Evolutionary conservation across 1,140 invertebrate genomes (phyloP).

Genomic region (Vanessa tameamea): DNA sequence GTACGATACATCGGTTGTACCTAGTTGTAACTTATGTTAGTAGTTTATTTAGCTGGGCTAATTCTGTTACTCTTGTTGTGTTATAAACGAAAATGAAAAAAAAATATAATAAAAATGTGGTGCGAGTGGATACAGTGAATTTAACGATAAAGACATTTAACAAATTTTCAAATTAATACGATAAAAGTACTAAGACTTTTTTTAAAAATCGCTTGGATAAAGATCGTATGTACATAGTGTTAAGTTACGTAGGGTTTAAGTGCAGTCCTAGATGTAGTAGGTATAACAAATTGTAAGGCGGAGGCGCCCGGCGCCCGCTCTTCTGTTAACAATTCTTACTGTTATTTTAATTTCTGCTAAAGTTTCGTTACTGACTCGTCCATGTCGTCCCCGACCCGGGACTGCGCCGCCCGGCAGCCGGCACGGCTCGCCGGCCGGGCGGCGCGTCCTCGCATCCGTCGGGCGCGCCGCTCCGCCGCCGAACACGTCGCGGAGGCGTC

Average conservation of each 20-base stretch:
- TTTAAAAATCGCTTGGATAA: constrained; percentile 76
- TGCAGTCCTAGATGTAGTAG: constrained; percentile 78
- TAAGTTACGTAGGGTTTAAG: constrained; percentile 72
- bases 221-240: constrained; percentile 78
- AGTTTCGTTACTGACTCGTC: constrained; percentile 52
- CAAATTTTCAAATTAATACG: constrained; percentile 80
- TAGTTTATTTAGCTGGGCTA: constrained; percentile 73
- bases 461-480: background rate
- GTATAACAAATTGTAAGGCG: constrained; percentile 78
- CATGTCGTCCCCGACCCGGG: constrained; percentile 34
- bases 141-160: constrained; percentile 79
- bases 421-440: background rate
- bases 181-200: constrained; percentile 78
- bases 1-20: constrained; percentile 63
- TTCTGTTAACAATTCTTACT: constrained; percentile 56
- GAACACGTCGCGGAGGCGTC: background rate
- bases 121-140: constrained; percentile 77
- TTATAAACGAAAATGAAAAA: constrained; percentile 64
- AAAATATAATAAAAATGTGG: constrained; percentile 62
- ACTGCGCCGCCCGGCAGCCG: constrained; percentile 3
- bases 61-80: constrained; percentile 74
- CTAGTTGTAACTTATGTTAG: constrained; percentile 71
- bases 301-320: constrained; percentile 47
- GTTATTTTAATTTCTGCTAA: constrained; percentile 54
- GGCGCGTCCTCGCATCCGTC: too few species aligned